Percentiles rank a stretch among this genome's conserved stretches.
phyloP scores from a whole-genome alignment of 2,797 vertebrate genomes.

The Anisognathus igniventris region DNA sequence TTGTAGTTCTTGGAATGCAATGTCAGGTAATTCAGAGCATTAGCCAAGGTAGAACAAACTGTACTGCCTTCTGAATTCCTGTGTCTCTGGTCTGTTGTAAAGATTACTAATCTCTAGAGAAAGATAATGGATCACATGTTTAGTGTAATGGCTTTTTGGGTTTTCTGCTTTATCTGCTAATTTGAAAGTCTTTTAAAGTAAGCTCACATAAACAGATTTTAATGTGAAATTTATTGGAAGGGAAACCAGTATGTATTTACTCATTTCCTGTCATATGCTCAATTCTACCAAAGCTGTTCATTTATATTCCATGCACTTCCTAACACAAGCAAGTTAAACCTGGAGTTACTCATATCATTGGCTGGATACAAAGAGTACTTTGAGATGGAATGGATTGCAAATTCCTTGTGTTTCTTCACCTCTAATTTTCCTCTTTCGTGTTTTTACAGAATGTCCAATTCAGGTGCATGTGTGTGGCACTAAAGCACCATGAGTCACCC shows the following conservation, averaged over 20 bases:
- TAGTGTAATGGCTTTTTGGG: not conserved
- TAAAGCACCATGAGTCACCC: rapidly evolving
- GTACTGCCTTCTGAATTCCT: not conserved
- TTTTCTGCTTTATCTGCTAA: not conserved
- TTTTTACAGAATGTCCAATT: not conserved
- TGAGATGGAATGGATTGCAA: not conserved
- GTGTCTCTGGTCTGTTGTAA: not conserved
- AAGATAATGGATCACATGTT: not conserved
- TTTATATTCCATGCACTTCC: not conserved
- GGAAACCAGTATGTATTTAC: not conserved
- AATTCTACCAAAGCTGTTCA: not conserved
- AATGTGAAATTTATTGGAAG: not conserved
- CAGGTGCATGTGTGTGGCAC: not conserved
- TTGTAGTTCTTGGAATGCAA: not conserved
- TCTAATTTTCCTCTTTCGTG: not conserved
- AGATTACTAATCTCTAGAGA: not conserved
- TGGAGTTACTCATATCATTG: not conserved
- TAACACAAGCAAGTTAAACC: not conserved
- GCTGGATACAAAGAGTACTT: not conserved
- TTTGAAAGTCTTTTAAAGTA: not conserved
- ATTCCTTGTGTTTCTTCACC: not conserved
- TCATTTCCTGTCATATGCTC: not conserved
- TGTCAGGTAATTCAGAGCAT: not conserved
- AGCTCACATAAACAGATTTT: not conserved
- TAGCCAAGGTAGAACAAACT: not conserved